These are phyloP conservation scores for Myrmecobius fasciatus DNA, from an alignment of 2,113 vertebrate genomes.

Conservation along the genomic window DNA sequence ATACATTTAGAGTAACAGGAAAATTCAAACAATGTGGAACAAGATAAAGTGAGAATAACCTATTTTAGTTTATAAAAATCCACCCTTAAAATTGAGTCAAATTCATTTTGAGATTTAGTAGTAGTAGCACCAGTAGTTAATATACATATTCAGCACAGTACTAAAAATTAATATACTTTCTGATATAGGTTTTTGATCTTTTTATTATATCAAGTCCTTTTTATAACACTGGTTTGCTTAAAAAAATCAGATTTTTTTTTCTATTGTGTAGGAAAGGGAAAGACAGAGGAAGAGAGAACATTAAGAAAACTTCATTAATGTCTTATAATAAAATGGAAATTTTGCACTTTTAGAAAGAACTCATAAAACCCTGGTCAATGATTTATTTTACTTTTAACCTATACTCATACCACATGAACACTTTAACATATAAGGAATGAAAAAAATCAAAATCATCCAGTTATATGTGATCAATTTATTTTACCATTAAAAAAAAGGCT, in stretches of 20 bases:
- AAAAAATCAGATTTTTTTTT: conserved; percentile 28
- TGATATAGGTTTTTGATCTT: not conserved
- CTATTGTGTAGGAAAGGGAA: not conserved
- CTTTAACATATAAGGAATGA: not conserved
- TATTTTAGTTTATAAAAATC: not conserved
- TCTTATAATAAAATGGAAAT: fast-evolving
- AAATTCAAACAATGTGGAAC: not conserved
- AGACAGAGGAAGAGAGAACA: not conserved
- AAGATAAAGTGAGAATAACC: conserved; percentile 6
- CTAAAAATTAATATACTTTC: conserved; percentile 18
- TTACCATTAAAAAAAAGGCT: not conserved
- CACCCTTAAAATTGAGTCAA: not conserved
- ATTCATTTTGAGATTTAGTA: not conserved
- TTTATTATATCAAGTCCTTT: conserved; percentile 15
- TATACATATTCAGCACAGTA: not conserved
- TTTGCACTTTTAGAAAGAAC: not conserved
- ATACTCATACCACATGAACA: not conserved
- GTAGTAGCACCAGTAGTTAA: not conserved
- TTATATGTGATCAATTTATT: not conserved
- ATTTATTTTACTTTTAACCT: not conserved
- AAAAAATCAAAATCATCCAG: not conserved
- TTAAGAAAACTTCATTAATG: not conserved
- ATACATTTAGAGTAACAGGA: conserved; percentile 4
- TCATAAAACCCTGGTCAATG: not conserved
- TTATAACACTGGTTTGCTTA: conserved; percentile 1